phyloP scores from a whole-genome alignment of 2,113 vertebrate genomes.

The Oncorhynchus tshawytscha region DNA sequence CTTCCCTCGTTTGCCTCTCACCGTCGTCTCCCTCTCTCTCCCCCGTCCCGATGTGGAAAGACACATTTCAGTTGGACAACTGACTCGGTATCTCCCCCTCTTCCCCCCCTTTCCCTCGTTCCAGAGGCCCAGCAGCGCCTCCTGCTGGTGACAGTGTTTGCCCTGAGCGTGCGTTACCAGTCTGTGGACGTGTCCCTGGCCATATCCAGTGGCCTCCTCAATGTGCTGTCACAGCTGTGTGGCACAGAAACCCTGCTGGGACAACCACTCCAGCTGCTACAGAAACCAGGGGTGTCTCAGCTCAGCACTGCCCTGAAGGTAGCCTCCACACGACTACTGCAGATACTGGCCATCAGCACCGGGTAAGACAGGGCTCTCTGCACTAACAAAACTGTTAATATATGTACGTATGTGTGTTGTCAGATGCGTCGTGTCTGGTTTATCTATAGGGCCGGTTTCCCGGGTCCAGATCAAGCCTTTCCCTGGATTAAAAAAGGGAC shows the following conservation, averaged over 20 bases:
- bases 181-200: constrained; percentile 95
- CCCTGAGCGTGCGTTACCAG: constrained; percentile 95
- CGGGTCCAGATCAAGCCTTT: no score
- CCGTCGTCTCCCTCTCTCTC: not conserved
- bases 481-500: no score
- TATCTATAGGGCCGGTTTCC: no score
- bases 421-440: no score
- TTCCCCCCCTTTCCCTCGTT: constrained; percentile 17
- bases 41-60: no score
- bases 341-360: constrained; percentile 96
- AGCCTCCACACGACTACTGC: constrained; percentile 92
- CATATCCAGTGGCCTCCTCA: constrained; percentile 92
- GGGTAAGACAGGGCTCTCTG: constrained; percentile 75
- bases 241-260: constrained; percentile 95
- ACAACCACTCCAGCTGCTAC: constrained; percentile 89
- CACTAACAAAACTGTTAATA: no score
- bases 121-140: constrained; percentile 96
- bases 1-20: not conserved
- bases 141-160: constrained; percentile 94
- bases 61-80: no score
- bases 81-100: no score
- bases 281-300: constrained; percentile 90
- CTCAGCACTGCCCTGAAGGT: constrained; percentile 96
- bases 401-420: no score
- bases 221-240: constrained; percentile 91